These are phyloP conservation scores for Mustela nigripes DNA, from an alignment of 2,113 vertebrate species.

Conservation along the genomic window DNA sequence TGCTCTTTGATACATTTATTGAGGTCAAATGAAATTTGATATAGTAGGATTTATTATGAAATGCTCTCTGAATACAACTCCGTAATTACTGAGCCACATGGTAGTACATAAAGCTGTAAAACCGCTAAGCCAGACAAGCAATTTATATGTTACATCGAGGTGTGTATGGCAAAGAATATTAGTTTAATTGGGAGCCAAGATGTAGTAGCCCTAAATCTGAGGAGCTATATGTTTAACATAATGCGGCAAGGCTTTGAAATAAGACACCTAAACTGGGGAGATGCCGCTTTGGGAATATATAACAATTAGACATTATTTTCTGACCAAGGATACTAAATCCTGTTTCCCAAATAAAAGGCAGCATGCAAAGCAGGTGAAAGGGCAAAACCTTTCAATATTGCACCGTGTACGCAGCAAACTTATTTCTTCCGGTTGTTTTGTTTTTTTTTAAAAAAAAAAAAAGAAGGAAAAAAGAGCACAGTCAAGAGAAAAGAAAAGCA, in stretches of 20 bases:
- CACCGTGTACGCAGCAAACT: background rate
- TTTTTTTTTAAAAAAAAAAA: background rate
- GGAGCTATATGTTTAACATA: constrained; percentile 76
- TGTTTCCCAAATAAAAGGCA: constrained; percentile 73
- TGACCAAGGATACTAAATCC: constrained; percentile 69
- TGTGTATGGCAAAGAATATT: constrained; percentile 86
- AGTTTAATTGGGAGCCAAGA: constrained; percentile 87
- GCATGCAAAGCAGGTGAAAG: constrained; percentile 66
- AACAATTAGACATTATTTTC: constrained; percentile 77
- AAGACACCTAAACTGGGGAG: constrained; percentile 69
- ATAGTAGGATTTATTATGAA: constrained; percentile 86
- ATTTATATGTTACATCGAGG: constrained; percentile 86
- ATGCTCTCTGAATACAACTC: constrained; percentile 83
- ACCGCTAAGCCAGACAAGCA: constrained; percentile 84
- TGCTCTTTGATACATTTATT: constrained; percentile 85
- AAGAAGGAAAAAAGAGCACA: constrained; percentile 24
- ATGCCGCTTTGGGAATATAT: constrained; percentile 68
- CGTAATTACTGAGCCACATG: constrained; percentile 85
- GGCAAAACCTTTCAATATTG: constrained; percentile 49
- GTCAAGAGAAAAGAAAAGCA: constrained; percentile 31
- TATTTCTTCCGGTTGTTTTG: constrained; percentile 25
- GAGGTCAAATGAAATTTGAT: constrained; percentile 87
- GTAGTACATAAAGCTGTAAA: constrained; percentile 87
- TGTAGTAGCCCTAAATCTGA: constrained; percentile 86
- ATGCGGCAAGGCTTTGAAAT: constrained; percentile 80